These are phyloP conservation scores for Hyalella azteca DNA, from an alignment of 2,888 invertebrate genomes.

Conservation along the genomic window DNA sequence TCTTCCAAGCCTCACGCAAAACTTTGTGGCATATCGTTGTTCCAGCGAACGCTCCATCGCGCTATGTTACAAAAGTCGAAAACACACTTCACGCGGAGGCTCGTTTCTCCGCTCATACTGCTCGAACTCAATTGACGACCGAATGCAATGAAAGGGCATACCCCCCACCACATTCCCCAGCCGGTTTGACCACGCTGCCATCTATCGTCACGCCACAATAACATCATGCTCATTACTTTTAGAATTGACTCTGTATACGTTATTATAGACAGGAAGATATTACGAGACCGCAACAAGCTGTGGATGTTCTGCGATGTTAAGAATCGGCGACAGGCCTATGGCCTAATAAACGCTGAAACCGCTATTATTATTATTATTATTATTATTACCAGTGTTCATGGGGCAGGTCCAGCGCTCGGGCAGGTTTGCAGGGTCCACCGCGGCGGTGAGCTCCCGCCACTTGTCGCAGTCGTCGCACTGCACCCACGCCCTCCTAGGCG, in stretches of 20 bases:
- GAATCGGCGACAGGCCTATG: too few species aligned
- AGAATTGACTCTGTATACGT: not conserved
- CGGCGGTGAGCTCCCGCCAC: not conserved
- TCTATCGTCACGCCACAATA: not conserved
- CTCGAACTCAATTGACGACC: too few species aligned
- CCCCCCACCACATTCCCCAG: too few species aligned
- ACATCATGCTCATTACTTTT: not conserved
- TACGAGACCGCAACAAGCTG: not conserved
- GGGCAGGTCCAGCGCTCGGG: conserved; percentile 9
- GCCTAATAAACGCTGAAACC: not conserved
- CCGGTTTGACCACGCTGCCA: too few species aligned
- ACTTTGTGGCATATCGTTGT: too few species aligned
- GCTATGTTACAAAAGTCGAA: too few species aligned
- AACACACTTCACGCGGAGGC: too few species aligned
- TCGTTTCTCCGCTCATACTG: too few species aligned
- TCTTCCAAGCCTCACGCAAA: too few species aligned
- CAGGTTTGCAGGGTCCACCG: conserved; percentile 3
- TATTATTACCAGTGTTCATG: not conserved
- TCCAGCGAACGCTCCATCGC: too few species aligned
- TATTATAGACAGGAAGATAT: not conserved
- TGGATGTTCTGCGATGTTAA: too few species aligned
- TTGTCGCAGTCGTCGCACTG: conserved; percentile 17
- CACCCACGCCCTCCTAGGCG: not conserved
- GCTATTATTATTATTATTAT: not conserved
- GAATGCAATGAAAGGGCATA: too few species aligned